These are phyloP conservation scores for Gonioctena quinquepunctata DNA, from an alignment of 1,140 invertebrate species.

Conservation along the genomic window DNA sequence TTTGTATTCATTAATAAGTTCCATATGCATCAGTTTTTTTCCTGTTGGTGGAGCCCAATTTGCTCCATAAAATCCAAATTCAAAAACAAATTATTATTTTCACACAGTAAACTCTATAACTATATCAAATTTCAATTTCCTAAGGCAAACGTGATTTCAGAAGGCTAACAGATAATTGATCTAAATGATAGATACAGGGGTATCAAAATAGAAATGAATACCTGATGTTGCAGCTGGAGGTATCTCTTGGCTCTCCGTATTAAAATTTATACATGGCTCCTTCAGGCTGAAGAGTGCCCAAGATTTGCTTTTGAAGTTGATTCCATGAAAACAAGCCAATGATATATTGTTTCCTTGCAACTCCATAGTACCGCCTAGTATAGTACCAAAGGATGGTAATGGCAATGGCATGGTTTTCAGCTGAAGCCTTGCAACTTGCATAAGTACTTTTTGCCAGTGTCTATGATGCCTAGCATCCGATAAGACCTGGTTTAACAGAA, in stretches of 20 bases:
- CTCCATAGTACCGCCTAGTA: constrained; percentile 92
- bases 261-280: constrained; percentile 93
- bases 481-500: no score
- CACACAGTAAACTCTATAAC: no score
- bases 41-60: no score
- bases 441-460: constrained; percentile 86
- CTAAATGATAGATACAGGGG: no score
- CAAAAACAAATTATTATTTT: no score
- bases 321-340: constrained; percentile 95
- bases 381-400: constrained; percentile 73
- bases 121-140: no score
- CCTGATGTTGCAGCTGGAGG: constrained; percentile 68
- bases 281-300: constrained; percentile 96
- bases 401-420: constrained; percentile 72
- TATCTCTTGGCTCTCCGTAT: constrained; percentile 90
- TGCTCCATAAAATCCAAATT: no score
- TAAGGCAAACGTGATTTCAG: no score
- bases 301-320: constrained; percentile 95
- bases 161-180: no score
- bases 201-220: no score
- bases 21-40: no score
- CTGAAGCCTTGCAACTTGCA: constrained; percentile 73
- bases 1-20: no score
- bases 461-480: constrained; percentile 81
- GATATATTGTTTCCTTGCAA: constrained; percentile 90